These are phyloP conservation scores for Zaprionus lachaisei DNA, from an alignment of 1,140 invertebrate genomes.

Conservation along the genomic window DNA sequence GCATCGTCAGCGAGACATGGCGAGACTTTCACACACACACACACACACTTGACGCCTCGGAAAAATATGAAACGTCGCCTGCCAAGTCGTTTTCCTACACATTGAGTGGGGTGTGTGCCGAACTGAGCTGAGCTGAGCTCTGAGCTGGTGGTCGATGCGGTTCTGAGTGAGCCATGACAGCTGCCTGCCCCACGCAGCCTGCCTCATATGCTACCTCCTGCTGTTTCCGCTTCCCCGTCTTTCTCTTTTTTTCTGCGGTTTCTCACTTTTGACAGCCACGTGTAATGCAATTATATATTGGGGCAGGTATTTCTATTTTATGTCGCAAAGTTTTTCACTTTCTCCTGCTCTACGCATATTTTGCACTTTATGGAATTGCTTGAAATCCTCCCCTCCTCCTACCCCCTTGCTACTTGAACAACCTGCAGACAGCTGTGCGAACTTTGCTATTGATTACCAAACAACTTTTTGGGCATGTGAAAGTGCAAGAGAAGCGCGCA, in stretches of 20 bases:
- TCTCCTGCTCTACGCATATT: conserved; percentile 17
- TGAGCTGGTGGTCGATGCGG: conserved; percentile 59
- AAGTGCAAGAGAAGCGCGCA: background rate
- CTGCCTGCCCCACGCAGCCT: conserved; percentile 10
- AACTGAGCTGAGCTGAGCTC: background rate
- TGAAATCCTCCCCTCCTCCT: background rate
- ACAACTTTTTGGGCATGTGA: conserved; percentile 17
- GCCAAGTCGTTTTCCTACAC: conserved; percentile 47
- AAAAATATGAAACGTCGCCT: conserved; percentile 77
- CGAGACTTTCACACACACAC: conserved; percentile 11
- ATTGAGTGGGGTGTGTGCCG: conserved; percentile 49
- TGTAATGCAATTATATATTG: conserved; percentile 81
- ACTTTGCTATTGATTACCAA: conserved; percentile 40
- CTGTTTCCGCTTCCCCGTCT: conserved; percentile 15
- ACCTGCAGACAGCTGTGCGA: conserved; percentile 34
- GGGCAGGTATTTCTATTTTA: conserved; percentile 47
- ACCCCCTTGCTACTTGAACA: background rate
- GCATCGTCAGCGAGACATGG: conserved; percentile 24
- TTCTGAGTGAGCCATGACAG: conserved; percentile 1
- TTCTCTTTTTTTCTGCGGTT: conserved; percentile 33
- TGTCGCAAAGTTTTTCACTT: conserved; percentile 63
- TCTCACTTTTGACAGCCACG: conserved; percentile 58
- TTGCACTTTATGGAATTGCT: conserved; percentile 54
- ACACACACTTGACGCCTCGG: conserved; percentile 44
- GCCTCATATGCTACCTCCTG: conserved; percentile 13